These are phyloP conservation scores for Arnoldichthys spilopterus DNA, from an alignment of 2,797 vertebrate species.

Conservation along the genomic window DNA sequence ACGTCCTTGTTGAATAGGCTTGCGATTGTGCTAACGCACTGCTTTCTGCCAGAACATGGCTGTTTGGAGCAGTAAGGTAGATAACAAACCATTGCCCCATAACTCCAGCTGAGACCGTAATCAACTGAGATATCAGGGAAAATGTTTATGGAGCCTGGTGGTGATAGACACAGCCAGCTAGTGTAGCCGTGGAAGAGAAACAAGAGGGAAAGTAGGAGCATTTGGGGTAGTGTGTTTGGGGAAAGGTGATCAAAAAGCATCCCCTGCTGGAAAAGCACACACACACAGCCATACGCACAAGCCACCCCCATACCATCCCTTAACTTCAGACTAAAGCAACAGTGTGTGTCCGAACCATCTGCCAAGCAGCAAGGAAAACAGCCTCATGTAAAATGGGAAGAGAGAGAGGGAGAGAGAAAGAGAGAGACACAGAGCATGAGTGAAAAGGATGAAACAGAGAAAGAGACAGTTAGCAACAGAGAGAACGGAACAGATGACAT, in stretches of 20 bases:
- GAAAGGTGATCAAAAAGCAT: slow-evolving; percentile 40
- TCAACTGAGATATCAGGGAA: slow-evolving; percentile 67
- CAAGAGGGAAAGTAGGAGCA: slow-evolving; percentile 50
- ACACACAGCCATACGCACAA: not conserved
- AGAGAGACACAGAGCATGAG: not conserved
- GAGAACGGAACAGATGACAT: not conserved
- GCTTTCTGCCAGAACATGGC: slow-evolving; percentile 67
- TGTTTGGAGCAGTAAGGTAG: slow-evolving; percentile 57
- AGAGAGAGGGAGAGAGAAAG: slow-evolving; percentile 11
- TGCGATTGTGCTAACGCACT: slow-evolving; percentile 67
- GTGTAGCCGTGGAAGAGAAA: slow-evolving; percentile 62
- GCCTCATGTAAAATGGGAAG: slow-evolving; percentile 54
- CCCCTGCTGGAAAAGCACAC: slow-evolving; percentile 36
- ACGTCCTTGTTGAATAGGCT: slow-evolving; percentile 62
- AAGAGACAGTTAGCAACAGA: slow-evolving; percentile 14
- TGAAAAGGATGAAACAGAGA: slow-evolving; percentile 4
- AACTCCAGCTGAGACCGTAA: slow-evolving; percentile 63
- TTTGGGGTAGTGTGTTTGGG: slow-evolving; percentile 42
- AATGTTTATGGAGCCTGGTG: slow-evolving; percentile 65
- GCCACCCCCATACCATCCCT: slow-evolving; percentile 22
- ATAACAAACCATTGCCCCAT: slow-evolving; percentile 71
- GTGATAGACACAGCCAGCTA: slow-evolving; percentile 63
- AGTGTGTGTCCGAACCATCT: slow-evolving; percentile 76
- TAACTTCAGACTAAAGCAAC: slow-evolving; percentile 64
- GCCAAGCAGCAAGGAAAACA: slow-evolving; percentile 54